Base-by-base conservation (phyloP, 1,140 invertebrate genomes). In the Drosophila orena region DNA sequence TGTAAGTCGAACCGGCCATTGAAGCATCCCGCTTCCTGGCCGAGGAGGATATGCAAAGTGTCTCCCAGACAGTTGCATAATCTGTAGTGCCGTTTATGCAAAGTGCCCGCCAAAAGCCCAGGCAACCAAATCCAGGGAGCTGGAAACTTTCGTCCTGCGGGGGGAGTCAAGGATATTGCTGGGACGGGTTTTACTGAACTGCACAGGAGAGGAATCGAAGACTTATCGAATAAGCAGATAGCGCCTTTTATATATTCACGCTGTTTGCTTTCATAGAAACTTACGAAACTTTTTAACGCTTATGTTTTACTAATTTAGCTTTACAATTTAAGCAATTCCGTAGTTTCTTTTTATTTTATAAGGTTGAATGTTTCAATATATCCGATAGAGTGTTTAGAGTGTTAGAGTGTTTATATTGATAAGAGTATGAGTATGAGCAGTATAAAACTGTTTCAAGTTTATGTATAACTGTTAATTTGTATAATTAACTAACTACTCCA, bases 51-150 rank as follows among this genome's bases (percentile, higher is more conserved):
- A 88, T 88, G 83, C 83, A 88, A 83, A 88, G 71, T 83, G 79
- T 89, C 66, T 72, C 79, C 68, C 79, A 88, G 83, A 89, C 84
- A 88, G 84, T 89, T 88, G 84, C 83, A 88, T 88, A 88, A 88
- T 88, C 83, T 88, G 84, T 70, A 83, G 75, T 89, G 76, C 60
- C 83, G 76, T 88, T 88, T 88, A 88, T 89, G 83, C 83, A 83
- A 89, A 88, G 78, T 78, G 70, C 49, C 37, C 64, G 46, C 49
- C 17, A 55, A 73, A 77, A 71, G 60, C 58, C 38, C 37, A 44
- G 34, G 47, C 34, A 46, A n/a, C 20, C 11, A 66, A 20, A 10
- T 8, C 22, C 20, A 20, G 15, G 38, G 54, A 47, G 70, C 54
- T 66, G 57, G 44, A 55, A 77, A 59, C 55, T 77, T 47, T 30